phyloP scores from a whole-genome alignment of 2,888 invertebrate species.

The Caenorhabditis panamensis region DNA sequence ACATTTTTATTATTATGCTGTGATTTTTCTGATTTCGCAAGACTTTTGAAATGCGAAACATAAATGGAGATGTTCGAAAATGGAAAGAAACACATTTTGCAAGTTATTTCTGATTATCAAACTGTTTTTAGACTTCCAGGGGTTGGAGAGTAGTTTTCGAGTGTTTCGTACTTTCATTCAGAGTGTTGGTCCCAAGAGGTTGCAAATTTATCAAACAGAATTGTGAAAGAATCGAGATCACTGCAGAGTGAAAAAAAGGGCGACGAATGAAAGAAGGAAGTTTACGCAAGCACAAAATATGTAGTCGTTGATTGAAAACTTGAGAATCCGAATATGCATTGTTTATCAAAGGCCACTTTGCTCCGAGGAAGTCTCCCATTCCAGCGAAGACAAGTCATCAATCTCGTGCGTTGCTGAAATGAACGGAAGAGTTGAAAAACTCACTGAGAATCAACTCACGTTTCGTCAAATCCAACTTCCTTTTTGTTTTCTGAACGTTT shows the following conservation, averaged over 20 bases:
- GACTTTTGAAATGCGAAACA: constrained; percentile 9
- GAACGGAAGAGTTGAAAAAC: background rate
- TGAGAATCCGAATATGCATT: too few species aligned
- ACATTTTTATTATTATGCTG: constrained; percentile 46
- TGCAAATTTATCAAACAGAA: constrained; percentile 8
- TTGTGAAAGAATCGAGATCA: background rate
- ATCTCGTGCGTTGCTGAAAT: constrained; percentile 39
- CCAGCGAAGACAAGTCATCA: constrained; percentile 36
- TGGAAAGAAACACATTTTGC: too few species aligned
- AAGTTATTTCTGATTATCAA: too few species aligned
- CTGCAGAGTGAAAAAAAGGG: background rate
- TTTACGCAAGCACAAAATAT: background rate
- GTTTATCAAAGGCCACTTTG: constrained; percentile 20
- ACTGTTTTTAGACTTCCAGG: too few species aligned
- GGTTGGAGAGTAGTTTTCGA: too few species aligned
- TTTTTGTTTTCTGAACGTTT: background rate
- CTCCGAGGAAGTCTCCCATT: constrained; percentile 48
- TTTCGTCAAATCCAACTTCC: background rate
- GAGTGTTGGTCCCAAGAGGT: background rate
- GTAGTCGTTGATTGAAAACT: background rate
- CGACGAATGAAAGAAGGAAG: background rate
- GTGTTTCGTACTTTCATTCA: too few species aligned
- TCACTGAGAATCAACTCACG: background rate
- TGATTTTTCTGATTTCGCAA: constrained; percentile 30
- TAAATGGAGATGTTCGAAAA: too few species aligned